phyloP scores from a whole-genome alignment of 2,797 vertebrate species.

The Peromyscus melanophrys region DNA sequence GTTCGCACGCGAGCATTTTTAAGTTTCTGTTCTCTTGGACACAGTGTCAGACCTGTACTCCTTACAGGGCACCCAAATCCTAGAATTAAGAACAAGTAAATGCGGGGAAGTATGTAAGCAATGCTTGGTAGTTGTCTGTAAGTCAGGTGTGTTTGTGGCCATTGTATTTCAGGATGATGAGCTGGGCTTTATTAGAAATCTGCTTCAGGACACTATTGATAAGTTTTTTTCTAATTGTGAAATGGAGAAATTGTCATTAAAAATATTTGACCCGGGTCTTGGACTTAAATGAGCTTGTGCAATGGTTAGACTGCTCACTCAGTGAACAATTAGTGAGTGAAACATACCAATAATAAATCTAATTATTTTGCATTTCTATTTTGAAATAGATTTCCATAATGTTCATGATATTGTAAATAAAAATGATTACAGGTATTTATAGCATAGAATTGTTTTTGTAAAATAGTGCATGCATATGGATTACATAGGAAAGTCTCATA shows the following conservation, averaged over 20 bases:
- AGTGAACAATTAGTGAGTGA: not conserved
- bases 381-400: constrained; percentile 56
- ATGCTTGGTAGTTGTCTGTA: not conserved
- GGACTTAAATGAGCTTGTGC: not conserved
- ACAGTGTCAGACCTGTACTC: not conserved
- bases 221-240: not conserved
- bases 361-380: constrained; percentile 54
- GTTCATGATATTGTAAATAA: constrained; percentile 14
- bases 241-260: not conserved
- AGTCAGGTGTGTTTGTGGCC: not conserved
- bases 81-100: not conserved
- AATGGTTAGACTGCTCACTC: not conserved
- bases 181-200: not conserved
- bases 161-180: not conserved
- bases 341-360: not conserved
- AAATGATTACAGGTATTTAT: not conserved
- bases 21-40: not conserved
- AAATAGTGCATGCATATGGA: not conserved
- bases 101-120: not conserved
- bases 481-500: not conserved
- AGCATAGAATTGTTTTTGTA: not conserved
- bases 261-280: not conserved
- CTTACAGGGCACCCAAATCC: not conserved
- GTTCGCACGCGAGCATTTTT: too few relatives aligned
- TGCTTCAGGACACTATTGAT: not conserved